Evolutionary conservation across 1,140 invertebrate species (phyloP).

Genomic region (Elysia chlorotica): DNA sequence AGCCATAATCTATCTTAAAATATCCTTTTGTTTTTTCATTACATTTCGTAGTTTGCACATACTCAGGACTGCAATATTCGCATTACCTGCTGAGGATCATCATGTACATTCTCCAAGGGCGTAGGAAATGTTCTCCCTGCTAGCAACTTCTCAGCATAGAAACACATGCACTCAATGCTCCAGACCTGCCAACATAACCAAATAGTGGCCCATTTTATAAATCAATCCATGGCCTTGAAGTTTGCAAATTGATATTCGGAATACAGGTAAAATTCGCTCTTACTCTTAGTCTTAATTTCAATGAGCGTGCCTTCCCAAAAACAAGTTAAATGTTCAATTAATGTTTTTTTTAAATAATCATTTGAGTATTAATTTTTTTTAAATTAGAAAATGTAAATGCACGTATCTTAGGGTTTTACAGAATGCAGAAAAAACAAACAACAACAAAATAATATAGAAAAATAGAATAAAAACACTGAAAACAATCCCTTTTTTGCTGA

Average conservation of each 20-base stretch:
- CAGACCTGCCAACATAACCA: constrained; percentile 37
- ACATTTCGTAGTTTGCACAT: no score
- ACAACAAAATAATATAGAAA: not conserved
- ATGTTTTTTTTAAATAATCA: no score
- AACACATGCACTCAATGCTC: constrained; percentile 41
- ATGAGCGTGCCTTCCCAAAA: no score
- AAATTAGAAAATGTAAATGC: not conserved
- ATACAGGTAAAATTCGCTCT: not conserved
- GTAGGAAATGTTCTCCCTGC: constrained; percentile 40
- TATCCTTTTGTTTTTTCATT: no score
- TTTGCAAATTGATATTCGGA: not conserved
- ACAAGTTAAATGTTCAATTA: no score
- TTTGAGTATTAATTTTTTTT: not conserved
- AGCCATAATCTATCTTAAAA: no score
- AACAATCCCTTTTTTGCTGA: not conserved
- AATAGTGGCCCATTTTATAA: not conserved
- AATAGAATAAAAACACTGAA: not conserved
- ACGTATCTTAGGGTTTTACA: not conserved
- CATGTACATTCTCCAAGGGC: constrained; percentile 49
- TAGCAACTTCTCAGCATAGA: constrained; percentile 50
- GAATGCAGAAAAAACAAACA: not conserved
- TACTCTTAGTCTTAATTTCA: no score
- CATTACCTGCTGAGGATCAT: constrained; percentile 49
- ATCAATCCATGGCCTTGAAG: not conserved
- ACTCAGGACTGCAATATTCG: no score